Conservation (phyloP, 2,113 vertebrate species). For the Larimichthys crocea region DNA sequence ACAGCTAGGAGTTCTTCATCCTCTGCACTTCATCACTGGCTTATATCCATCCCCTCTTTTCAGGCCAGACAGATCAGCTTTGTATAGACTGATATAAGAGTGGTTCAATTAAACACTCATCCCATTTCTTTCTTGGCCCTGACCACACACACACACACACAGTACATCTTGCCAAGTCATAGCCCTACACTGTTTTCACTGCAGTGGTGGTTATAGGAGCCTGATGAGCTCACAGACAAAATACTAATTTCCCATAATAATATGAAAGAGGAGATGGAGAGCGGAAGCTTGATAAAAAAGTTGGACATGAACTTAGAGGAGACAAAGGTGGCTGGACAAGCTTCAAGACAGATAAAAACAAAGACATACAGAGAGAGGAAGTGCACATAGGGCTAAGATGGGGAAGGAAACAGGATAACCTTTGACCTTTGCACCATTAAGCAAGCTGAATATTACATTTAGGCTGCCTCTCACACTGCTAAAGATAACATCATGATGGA, state of each 20-base stretch:
- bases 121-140: constrained; percentile 41
- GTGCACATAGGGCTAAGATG: background rate
- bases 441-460: background rate
- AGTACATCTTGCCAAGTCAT: constrained; percentile 22
- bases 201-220: constrained; percentile 9
- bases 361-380: background rate
- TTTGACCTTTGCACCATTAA: constrained; percentile 14
- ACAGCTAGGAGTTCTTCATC: constrained; percentile 11
- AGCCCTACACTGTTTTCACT: constrained; percentile 22
- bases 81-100: constrained; percentile 51
- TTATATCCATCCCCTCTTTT: constrained; percentile 19
- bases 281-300: background rate
- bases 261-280: constrained; percentile 1
- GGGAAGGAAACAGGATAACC: background rate
- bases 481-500: constrained; percentile 4
- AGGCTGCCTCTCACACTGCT: constrained; percentile 6
- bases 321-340: background rate
- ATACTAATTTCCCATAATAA: background rate
- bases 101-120: constrained; percentile 46
- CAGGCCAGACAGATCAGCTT: constrained; percentile 59
- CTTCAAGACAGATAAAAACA: background rate
- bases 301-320: background rate
- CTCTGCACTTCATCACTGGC: constrained; percentile 23
- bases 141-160: constrained; percentile 17
- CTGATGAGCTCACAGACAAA: constrained; percentile 13